Percentiles rank a stretch among this genome's conserved stretches.
Evolutionary conservation across 2,797 vertebrate species (phyloP).

Genomic region (Siniperca scherzeri): DNA sequence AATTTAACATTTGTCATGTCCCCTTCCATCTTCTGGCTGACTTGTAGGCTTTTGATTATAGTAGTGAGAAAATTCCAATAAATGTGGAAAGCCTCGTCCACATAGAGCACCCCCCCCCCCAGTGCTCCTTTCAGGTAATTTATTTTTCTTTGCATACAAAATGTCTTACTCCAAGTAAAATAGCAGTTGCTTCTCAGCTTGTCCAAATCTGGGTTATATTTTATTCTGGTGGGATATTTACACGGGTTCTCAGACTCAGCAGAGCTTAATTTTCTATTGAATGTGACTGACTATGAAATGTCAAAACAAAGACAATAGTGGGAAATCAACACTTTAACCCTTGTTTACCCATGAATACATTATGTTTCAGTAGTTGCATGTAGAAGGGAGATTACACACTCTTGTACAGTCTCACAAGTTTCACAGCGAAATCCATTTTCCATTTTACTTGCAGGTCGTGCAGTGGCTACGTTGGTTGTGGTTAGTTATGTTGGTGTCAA

Average conservation of each 20-base stretch:
- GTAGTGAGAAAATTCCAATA: slow-evolving; percentile 64
- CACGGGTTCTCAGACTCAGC: slow-evolving; percentile 50
- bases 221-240: slow-evolving; percentile 57
- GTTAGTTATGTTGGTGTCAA: neutral
- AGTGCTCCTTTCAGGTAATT: slow-evolving; percentile 68
- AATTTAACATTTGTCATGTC: slow-evolving; percentile 28
- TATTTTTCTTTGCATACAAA: slow-evolving; percentile 78
- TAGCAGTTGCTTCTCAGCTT: slow-evolving; percentile 55
- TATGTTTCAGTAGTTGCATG: neutral
- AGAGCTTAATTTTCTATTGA: slow-evolving; percentile 50
- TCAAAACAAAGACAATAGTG: slow-evolving; percentile 33
- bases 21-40: slow-evolving; percentile 55
- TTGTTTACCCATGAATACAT: neutral
- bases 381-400: neutral
- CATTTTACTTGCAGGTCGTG: neutral
- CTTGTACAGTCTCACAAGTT: neutral
- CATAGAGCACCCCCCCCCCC: slow-evolving; percentile 1
- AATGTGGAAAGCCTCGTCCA: slow-evolving; percentile 58
- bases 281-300: slow-evolving; percentile 35
- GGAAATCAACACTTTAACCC: slow-evolving; percentile 19
- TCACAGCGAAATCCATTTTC: neutral
- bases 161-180: slow-evolving; percentile 64
- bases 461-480: neutral
- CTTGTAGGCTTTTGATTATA: slow-evolving; percentile 70
- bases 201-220: slow-evolving; percentile 43